Percentiles rank a stretch among this genome's conserved stretches.
Evolutionary conservation across 2,113 vertebrate genomes (phyloP).

Genomic region (Mellivora capensis): DNA sequence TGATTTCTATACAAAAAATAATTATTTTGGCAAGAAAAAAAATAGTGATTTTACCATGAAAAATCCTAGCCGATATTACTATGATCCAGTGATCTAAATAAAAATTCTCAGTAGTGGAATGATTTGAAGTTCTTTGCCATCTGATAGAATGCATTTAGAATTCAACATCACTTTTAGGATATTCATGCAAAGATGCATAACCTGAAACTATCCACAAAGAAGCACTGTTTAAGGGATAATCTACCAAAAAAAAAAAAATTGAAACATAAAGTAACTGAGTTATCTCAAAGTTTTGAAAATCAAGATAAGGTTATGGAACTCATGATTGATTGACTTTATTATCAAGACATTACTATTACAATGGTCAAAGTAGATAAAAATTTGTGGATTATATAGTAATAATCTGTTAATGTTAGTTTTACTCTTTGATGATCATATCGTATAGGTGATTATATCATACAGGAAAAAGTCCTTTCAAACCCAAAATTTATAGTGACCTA

Average conservation of each 20-base stretch:
- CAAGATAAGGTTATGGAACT: neutral
- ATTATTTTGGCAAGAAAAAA: neutral
- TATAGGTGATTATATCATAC: neutral
- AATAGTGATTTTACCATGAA: neutral
- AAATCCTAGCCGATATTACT: neutral
- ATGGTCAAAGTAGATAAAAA: neutral
- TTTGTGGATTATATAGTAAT: neutral
- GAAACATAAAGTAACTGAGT: neutral
- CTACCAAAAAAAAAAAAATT: no score
- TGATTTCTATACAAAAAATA: neutral
- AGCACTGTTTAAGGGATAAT: neutral
- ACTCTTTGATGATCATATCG: neutral
- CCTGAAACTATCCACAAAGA: neutral
- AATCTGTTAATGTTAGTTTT: neutral
- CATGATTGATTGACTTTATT: neutral
- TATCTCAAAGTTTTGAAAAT: neutral
- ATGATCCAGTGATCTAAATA: neutral
- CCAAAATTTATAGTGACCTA: neutral
- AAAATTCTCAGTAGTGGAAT: neutral
- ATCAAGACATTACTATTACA: neutral
- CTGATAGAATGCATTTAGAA: neutral
- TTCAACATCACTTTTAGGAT: neutral
- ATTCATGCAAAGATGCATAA: neutral
- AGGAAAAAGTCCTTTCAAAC: neutral
- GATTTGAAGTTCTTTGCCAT: neutral